Base-by-base conservation (phyloP, 2,888 invertebrate genomes). In the Amblyteles armatorius region DNA sequence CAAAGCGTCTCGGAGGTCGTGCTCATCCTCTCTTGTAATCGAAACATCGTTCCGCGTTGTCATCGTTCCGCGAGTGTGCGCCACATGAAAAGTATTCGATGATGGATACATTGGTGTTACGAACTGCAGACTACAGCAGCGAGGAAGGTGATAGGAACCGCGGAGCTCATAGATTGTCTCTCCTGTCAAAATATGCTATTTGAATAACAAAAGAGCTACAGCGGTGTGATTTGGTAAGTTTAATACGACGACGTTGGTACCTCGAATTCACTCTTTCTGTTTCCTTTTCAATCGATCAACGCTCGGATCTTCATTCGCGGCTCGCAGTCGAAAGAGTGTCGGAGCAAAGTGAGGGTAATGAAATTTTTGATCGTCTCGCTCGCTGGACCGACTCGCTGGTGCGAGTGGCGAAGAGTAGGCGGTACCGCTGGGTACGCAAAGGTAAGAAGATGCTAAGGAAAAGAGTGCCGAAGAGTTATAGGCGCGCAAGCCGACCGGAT, bases 401-500 rank as follows among this genome's bases (percentile, higher is more conserved):
- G 57, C 55, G 80, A 80, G 60, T 73, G 40, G 78, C 71, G 84
- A 82, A 63, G 82, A 85, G 82, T 79, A 80, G 86, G 86, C 86
- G 84, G 87, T 80, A 84, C 78, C 82, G 82, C 67, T 79, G 72
- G 74, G 73, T 84, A 82, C 69, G 55, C 79, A 52, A 67, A 60
- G 79, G 84, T 82, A 82, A 82, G 77, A 84, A 76, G 84, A 86
- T 60, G 82, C 81, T 72, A 26, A 77, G 84, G 81, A 86, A 82
- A 84, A 81, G 79, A 84, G 82, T n/a, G 55, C 55, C 55, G 81
- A 52, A 69, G 76, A 73, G 83, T 76, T 79, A 82, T 85, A 82
- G 79, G 83, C 83, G 82, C 76, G 81, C 80, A 79, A 84, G 79
- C 84, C 84, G 85, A 85, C 82, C 82, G 89, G 85, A 88, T 87